Evolutionary conservation across 2,797 vertebrate species (phyloP).

Genomic region (Columba guinea): DNA sequence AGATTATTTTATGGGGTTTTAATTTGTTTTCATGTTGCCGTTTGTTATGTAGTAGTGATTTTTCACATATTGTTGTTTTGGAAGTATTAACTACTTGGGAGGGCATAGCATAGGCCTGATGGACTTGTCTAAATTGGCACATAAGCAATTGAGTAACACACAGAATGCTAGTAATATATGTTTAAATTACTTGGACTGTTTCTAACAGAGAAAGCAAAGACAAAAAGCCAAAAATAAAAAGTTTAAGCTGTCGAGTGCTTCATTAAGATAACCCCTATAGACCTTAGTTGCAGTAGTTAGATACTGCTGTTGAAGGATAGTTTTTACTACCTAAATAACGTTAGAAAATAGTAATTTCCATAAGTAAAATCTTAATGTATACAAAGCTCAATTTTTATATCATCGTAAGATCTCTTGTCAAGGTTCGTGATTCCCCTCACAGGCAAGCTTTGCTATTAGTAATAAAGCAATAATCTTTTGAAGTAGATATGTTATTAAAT

Average conservation of each 20-base stretch:
- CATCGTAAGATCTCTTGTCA: not conserved
- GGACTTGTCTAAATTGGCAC: not conserved
- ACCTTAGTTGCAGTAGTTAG: not conserved
- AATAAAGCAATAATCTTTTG: not conserved
- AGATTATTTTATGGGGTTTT: not conserved
- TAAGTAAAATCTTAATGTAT: not conserved
- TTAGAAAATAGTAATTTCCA: not conserved
- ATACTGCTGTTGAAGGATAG: not conserved
- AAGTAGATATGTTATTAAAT: not conserved
- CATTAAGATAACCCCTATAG: not conserved
- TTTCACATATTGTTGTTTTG: not conserved
- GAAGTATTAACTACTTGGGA: not conserved
- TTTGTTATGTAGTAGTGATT: not conserved
- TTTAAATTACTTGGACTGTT: not conserved
- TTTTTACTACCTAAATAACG: not conserved
- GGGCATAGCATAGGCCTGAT: not conserved
- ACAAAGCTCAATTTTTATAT: not conserved
- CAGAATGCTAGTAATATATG: not conserved
- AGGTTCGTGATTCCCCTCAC: not conserved
- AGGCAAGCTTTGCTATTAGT: not conserved
- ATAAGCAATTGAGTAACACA: not conserved
- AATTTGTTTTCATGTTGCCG: not conserved
- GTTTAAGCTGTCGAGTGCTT: too few species aligned
- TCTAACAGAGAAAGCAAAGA: not conserved
- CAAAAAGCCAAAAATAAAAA: not conserved